Evolutionary conservation across 2,797 vertebrate species (phyloP).

Genomic region (Tympanoctomys barrerae): DNA sequence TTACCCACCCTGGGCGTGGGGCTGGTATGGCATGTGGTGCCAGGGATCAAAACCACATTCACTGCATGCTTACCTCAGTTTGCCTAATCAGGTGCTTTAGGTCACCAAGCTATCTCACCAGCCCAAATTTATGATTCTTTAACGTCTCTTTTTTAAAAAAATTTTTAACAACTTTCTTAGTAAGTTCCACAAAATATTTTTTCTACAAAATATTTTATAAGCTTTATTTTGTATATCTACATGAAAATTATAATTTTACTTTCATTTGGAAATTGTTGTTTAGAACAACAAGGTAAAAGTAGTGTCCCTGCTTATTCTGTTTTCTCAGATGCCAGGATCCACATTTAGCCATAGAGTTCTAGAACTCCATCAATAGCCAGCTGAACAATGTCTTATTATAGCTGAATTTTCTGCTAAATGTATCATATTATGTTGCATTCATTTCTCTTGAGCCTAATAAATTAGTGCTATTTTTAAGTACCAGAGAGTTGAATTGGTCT

Average conservation of each 20-base stretch:
- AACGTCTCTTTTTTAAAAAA: conserved; percentile 1
- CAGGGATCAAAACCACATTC: too few relatives aligned
- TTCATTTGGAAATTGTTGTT: conserved; percentile 42
- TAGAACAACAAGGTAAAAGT: background rate
- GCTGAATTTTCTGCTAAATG: background rate
- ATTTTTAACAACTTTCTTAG: background rate
- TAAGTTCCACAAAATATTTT: conserved; percentile 5
- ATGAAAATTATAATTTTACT: conserved; percentile 35
- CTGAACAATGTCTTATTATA: background rate
- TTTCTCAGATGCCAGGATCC: background rate
- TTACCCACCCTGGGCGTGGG: too few relatives aligned
- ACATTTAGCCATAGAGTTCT: background rate
- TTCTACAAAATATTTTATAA: conserved; percentile 11
- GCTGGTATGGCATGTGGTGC: too few relatives aligned
- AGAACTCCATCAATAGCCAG: background rate
- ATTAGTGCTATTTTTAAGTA: conserved; percentile 14
- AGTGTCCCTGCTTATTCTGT: background rate
- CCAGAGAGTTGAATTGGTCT: background rate
- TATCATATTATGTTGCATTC: background rate
- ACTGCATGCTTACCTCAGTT: too few relatives aligned
- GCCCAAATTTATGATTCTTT: background rate
- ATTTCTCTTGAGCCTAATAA: conserved; percentile 26
- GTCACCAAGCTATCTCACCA: too few relatives aligned
- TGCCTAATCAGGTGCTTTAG: too few relatives aligned
- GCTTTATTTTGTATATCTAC: background rate